These are phyloP conservation scores for Sebastes minor DNA, from an alignment of 2,797 vertebrate genomes.

Conservation along the genomic window DNA sequence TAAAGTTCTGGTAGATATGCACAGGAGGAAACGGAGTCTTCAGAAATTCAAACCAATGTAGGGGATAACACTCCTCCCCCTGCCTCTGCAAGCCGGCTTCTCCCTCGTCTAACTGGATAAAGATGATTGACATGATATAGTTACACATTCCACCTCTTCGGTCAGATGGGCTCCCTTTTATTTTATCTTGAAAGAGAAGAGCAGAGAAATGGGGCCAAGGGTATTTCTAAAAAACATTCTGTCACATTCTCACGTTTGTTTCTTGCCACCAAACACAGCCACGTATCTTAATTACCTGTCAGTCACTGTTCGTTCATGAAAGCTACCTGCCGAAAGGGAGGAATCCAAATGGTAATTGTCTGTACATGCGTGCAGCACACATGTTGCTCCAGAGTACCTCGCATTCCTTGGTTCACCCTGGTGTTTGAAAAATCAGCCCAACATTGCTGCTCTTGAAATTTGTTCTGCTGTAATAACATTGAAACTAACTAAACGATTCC, in stretches of 20 bases:
- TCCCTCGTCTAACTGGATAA: not conserved
- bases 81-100: not conserved
- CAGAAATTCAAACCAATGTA: not conserved
- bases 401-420: not conserved
- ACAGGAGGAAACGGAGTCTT: not conserved
- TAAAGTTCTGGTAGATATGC: not conserved
- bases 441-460: not conserved
- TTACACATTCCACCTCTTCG: not conserved
- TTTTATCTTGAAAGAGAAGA: not conserved
- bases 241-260: not conserved
- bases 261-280: not conserved
- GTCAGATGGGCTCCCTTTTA: not conserved
- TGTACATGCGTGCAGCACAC: not conserved
- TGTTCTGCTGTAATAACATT: not conserved
- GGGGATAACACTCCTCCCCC: not conserved
- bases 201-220: not conserved
- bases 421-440: not conserved
- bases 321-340: not conserved
- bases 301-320: not conserved
- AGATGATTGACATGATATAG: not conserved
- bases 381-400: not conserved
- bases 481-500: not conserved
- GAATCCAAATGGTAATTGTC: not conserved
- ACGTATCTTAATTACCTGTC: not conserved
- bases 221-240: not conserved